These are phyloP conservation scores for Myiozetetes cayanensis DNA, from an alignment of 2,113 vertebrate species.

Conservation along the genomic window DNA sequence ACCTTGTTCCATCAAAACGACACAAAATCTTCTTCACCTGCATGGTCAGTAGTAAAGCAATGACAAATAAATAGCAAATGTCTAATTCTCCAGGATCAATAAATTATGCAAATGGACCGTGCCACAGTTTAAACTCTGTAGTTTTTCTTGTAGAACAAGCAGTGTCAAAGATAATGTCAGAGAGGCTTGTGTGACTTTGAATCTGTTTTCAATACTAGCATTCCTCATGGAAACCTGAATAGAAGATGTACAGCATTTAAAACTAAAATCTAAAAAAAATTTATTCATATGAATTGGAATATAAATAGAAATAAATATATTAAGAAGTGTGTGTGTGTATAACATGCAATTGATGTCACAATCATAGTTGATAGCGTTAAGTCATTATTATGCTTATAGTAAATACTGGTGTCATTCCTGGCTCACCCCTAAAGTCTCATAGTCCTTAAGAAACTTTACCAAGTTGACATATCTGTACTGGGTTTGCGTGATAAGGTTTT, in stretches of 20 bases:
- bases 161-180: neutral
- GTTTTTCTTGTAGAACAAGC: constrained; percentile 9
- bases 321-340: neutral
- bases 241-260: neutral
- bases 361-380: neutral
- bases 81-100: neutral
- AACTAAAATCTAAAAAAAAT: neutral
- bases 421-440: neutral
- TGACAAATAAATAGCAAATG: neutral
- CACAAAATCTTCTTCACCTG: neutral
- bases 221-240: neutral
- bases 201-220: neutral
- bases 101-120: neutral
- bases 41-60: neutral
- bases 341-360: neutral
- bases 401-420: neutral
- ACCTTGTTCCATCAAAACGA: neutral
- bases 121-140: neutral
- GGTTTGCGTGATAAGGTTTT: neutral
- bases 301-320: neutral
- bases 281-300: neutral
- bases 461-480: neutral
- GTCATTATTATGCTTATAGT: neutral
- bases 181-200: neutral
- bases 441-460: neutral